Evolutionary conservation across 1,140 invertebrate genomes (phyloP).

Genomic region (Dendroctonus valens): DNA sequence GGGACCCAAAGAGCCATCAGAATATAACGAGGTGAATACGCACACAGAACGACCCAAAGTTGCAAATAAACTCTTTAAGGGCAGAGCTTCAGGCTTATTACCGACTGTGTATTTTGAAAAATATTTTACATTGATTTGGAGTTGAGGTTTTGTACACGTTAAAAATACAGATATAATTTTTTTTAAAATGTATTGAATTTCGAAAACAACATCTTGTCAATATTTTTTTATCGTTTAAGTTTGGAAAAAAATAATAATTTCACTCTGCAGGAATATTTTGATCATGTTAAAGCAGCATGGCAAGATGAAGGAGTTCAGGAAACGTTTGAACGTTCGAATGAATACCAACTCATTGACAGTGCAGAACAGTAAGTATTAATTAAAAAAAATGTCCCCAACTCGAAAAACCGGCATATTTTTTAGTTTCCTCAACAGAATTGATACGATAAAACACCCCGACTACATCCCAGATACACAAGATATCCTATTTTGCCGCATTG

Average conservation of each 20-base stretch:
- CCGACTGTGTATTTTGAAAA: too few species aligned
- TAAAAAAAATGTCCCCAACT: conserved; percentile 3
- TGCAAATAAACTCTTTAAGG: too few species aligned
- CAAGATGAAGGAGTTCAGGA: conserved; percentile 66
- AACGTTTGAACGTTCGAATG: conserved; percentile 70
- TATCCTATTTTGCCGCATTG: conserved; percentile 67
- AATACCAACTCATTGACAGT: conserved; percentile 78
- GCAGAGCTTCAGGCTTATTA: too few species aligned
- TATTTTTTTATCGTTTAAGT: too few species aligned
- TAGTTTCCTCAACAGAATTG: conserved; percentile 68
- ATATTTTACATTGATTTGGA: too few species aligned
- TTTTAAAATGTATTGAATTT: conserved; percentile 32
- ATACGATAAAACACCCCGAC: conserved; percentile 57
- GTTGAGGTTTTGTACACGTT: too few species aligned
- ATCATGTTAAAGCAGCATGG: conserved; percentile 63
- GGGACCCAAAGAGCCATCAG: conserved; percentile 53
- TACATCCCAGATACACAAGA: conserved; percentile 69
- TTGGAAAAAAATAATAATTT: too few species aligned
- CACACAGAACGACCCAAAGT: not conserved
- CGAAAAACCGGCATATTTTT: conserved; percentile 9
- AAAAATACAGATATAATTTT: too few species aligned
- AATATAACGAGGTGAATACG: conserved; percentile 56
- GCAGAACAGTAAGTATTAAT: conserved; percentile 69
- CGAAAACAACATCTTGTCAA: too few species aligned
- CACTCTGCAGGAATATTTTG: conserved; percentile 62